Evolutionary conservation across 2,797 vertebrate genomes (phyloP).

Genomic region (Cynopterus sphinx): DNA sequence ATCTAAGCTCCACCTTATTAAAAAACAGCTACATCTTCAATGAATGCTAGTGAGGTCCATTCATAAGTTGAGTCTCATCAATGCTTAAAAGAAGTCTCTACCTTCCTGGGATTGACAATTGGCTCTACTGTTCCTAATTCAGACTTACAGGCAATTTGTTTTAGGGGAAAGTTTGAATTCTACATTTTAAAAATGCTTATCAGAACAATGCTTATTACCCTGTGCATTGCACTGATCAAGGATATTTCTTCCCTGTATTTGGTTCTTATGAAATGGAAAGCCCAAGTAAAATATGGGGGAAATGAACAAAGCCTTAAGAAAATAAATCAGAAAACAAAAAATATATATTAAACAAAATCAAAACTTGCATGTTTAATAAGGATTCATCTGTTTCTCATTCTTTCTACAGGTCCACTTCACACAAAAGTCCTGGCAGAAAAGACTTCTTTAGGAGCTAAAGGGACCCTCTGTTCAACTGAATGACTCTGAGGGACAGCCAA

Average conservation of each 20-base stretch:
- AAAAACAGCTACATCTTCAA: neutral
- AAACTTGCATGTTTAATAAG: neutral
- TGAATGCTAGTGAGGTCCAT: too few relatives aligned
- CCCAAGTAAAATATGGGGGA: neutral
- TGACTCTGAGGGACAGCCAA: neutral
- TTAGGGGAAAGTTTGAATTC: neutral
- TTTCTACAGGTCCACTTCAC: neutral
- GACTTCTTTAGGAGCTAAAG: neutral
- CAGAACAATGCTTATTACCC: neutral
- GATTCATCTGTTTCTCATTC: neutral
- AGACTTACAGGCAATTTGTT: neutral
- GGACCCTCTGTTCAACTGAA: neutral
- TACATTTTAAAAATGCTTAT: neutral
- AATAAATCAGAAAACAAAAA: conserved; percentile 25
- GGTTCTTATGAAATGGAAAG: neutral
- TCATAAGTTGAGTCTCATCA: neutral
- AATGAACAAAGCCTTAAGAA: neutral
- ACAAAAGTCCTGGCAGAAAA: neutral
- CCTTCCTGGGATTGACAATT: neutral
- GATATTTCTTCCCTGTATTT: neutral
- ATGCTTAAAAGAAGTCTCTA: neutral
- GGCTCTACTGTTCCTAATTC: neutral
- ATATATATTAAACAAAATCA: neutral
- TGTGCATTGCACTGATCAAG: neutral
- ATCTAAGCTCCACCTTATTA: neutral